phyloP scores from a whole-genome alignment of 2,888 invertebrate species.

The Unio delphinus region DNA sequence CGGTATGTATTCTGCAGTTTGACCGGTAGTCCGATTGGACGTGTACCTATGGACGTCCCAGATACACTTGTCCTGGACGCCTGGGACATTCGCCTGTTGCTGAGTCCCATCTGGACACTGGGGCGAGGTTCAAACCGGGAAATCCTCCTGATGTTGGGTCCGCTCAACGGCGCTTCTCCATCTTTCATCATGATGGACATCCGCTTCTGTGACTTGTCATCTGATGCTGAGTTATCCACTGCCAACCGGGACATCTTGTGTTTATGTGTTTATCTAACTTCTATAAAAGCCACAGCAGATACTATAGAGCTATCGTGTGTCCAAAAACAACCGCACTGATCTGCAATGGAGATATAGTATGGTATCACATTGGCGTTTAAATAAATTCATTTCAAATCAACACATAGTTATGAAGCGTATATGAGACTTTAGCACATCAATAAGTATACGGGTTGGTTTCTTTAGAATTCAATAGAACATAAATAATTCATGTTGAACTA shows the following conservation, averaged over 20 bases:
- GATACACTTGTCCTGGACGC: slow-evolving; percentile 56
- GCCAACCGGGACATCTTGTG: slow-evolving; percentile 62
- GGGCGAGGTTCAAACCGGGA: slow-evolving; percentile 48
- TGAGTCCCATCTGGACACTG: slow-evolving; percentile 49
- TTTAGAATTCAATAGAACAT: too few relatives aligned
- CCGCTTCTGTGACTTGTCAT: slow-evolving; percentile 18
- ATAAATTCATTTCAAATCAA: too few relatives aligned
- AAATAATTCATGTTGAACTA: too few relatives aligned
- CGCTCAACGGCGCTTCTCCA: slow-evolving; percentile 18
- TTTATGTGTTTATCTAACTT: neutral
- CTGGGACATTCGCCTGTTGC: slow-evolving; percentile 51
- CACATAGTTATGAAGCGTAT: too few relatives aligned
- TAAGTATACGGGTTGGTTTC: too few relatives aligned
- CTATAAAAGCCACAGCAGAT: too few relatives aligned
- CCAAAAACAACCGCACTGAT: too few relatives aligned
- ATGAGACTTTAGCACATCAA: too few relatives aligned
- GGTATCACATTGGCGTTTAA: too few relatives aligned
- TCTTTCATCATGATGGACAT: slow-evolving; percentile 25
- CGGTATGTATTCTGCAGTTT: slow-evolving; percentile 61
- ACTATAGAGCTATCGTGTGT: too few relatives aligned
- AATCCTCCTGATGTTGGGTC: slow-evolving; percentile 51
- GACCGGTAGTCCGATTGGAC: slow-evolving; percentile 40
- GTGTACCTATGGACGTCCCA: slow-evolving; percentile 47
- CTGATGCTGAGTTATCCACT: slow-evolving; percentile 20
- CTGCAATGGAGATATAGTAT: too few relatives aligned